Evolutionary conservation across 1,140 invertebrate species (phyloP), one percentile per base, ranked within the genome.

Genomic region (Stratiolaelaps scimitus): DNA sequence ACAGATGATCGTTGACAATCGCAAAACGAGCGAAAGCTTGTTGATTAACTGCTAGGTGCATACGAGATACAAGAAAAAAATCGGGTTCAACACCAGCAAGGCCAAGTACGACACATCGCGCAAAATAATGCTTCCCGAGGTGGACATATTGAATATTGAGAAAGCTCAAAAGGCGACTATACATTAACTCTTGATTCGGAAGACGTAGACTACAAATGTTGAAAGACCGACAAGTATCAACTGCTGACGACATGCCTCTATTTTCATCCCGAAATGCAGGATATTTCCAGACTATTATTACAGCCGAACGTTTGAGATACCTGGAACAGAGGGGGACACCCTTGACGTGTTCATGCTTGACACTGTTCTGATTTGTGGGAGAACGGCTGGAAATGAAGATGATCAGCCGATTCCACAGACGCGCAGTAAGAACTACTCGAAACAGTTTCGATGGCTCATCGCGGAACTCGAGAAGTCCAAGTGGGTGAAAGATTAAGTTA

Each of bases 271-370:
- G 2, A 29, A 23, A 69, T 69, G 20, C 67, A 78, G 77, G 77
- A 72, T 74, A 20, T 77, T 75, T 64, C 78, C 77, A 7, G 68
- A 76, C 67, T 75, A 73, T 28, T 77, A 77, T 71, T 79, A 79
- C 71, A 70, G 71, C 4, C 65, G 74, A 65, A 68, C 68, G 15
- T 73, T 74, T 34, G 43, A 69, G 2, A 67, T 73, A 20, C 65
- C 69, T 19, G 29, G 53, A 15, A 65, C 65, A 2, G 23, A 60
- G 13, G 68, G 71, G 65, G 65, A 64, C n/a, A 68, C 67, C 1
- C 71, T 77, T 5, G 75, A 77, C n/a, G 68, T 79, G 56, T 53
- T 79, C 17, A 76, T 79, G 74, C 74, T 78, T 40, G 78, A 79
- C 67, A 79, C 78, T 1, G 68, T 79, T 2, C 68, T 76, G 7